Conservation (phyloP, 2,888 invertebrate genomes). For the Acronicta aceris region DNA sequence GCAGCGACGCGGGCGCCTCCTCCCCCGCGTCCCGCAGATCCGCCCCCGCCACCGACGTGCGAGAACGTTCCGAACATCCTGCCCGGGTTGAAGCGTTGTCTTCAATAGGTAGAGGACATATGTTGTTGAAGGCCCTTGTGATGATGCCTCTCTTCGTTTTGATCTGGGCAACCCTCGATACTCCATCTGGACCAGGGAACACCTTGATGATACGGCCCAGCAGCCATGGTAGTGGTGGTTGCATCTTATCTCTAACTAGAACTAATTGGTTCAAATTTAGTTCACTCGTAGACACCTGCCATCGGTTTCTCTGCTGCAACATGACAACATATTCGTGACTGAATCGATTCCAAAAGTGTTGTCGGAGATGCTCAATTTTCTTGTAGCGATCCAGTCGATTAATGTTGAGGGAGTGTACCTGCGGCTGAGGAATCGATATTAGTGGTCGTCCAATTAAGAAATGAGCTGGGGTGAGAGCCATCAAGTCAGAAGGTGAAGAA, state of each 20-base stretch:
- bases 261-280: not conserved
- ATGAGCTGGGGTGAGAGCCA: not conserved
- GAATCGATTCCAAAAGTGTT: too few relatives aligned
- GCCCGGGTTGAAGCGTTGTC: conserved; percentile 4
- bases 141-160: not conserved
- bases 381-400: too few relatives aligned
- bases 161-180: conserved; percentile 1
- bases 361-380: too few relatives aligned
- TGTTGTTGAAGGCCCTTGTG: conserved; percentile 4
- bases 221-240: conserved; percentile 1
- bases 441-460: not conserved
- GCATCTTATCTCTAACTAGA: not conserved
- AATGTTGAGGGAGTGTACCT: too few relatives aligned
- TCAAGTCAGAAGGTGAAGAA: conserved; percentile 1
- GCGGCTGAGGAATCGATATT: conserved; percentile 5
- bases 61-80: not conserved
- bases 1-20: not conserved
- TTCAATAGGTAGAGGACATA: conserved; percentile 4
- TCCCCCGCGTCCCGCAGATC: too few relatives aligned
- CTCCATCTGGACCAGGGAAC: conserved; percentile 3
- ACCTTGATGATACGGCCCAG: conserved; percentile 1
- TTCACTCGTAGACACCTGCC: not conserved
- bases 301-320: conserved; percentile 1
- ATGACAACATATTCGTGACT: too few relatives aligned
- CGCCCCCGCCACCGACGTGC: not conserved